phyloP scores from a whole-genome alignment of 2,113 vertebrate species.

The Condylura cristata region DNA sequence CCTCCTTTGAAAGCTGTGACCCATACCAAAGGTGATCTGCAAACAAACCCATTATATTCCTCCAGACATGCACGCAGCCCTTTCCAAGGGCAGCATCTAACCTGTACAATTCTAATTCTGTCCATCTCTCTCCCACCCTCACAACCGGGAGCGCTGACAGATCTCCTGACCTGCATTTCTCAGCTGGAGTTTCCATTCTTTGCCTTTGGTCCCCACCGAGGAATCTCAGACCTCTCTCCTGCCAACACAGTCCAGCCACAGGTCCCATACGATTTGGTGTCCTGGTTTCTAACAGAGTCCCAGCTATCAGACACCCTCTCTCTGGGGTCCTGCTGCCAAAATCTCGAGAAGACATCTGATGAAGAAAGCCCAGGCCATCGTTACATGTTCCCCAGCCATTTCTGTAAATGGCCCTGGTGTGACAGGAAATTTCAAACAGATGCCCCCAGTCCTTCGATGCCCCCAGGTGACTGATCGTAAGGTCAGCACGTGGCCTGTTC shows the following conservation, averaged over 20 bases:
- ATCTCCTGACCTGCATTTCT: not conserved
- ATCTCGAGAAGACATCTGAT: conserved; percentile 54
- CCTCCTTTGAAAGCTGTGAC: not conserved
- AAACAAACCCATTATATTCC: not conserved
- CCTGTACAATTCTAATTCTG: not conserved
- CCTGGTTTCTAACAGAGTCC: not conserved
- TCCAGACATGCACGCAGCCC: not conserved
- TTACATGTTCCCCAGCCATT: conserved; percentile 59
- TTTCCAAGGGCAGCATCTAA: not conserved
- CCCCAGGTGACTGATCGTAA: conserved; percentile 83
- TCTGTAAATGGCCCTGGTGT: conserved; percentile 79
- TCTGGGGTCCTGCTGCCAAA: not conserved
- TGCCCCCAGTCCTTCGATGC: conserved; percentile 84
- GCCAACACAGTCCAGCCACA: not conserved
- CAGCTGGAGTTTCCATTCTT: not conserved
- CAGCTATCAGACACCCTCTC: not conserved
- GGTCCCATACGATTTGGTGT: too few relatives aligned
- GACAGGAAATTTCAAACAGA: conserved; percentile 91
- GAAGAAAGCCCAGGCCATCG: conserved; percentile 42
- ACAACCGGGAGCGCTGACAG: not conserved
- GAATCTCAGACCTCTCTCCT: not conserved
- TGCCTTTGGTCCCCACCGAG: not conserved
- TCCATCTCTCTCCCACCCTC: not conserved
- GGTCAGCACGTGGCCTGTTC: conserved; percentile 92
- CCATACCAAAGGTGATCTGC: not conserved